Conservation (phyloP, 2,113 vertebrate species). For the Hystrix brachyura region DNA sequence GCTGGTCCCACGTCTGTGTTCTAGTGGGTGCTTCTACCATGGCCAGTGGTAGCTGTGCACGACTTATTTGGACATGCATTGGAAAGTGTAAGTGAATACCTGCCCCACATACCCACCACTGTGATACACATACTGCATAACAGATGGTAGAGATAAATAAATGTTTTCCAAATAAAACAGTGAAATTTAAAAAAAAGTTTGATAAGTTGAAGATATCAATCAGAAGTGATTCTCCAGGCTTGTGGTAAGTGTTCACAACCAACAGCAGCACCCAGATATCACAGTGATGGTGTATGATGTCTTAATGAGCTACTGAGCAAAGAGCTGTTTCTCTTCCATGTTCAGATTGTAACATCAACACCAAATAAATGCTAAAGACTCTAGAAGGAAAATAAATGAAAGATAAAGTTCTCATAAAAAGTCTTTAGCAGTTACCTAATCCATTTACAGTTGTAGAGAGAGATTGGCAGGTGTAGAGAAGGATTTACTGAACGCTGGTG, state of each 20-base stretch:
- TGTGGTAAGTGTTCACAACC: background rate
- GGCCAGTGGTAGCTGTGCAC: background rate
- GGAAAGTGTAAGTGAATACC: background rate
- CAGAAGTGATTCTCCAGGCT: background rate
- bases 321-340: background rate
- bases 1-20: background rate
- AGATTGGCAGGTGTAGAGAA: background rate
- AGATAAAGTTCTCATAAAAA: background rate
- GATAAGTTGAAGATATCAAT: background rate
- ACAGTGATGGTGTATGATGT: background rate
- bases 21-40: background rate
- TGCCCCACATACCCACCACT: background rate
- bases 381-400: background rate
- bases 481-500: background rate
- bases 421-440: background rate
- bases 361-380: background rate
- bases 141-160: background rate
- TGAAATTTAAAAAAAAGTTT: background rate
- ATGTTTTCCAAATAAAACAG: background rate
- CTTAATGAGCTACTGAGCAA: background rate
- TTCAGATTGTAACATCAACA: background rate
- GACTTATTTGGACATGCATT: background rate
- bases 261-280: accelerated
- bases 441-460: background rate
- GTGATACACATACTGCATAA: background rate